Base-by-base conservation (phyloP, 2,113 vertebrate genomes). In the Ageneiosus marmoratus region DNA sequence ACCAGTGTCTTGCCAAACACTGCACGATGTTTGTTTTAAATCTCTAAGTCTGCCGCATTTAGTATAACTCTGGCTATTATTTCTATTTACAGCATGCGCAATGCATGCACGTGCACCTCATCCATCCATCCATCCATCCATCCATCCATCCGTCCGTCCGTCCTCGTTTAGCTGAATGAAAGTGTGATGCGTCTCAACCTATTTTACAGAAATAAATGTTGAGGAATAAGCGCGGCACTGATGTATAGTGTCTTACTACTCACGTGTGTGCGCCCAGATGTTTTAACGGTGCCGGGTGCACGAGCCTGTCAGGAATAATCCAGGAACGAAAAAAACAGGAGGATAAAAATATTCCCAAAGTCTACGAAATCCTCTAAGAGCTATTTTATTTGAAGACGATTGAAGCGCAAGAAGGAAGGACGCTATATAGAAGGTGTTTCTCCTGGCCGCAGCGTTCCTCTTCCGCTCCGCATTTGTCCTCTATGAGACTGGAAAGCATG, bases 231-330 rank as follows among this genome's bases (percentile, higher is more conserved):
- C 20, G 46, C 79, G 55, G 22, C 48, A 20, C 11, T 20, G 20
- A 22, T 15, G 22, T 32, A 48, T 27, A 20, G 12, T 20, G 18
- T 5, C 15, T 55, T 34, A 34, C 73, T 51, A 83, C 80, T 87
- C 76, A 46, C 83, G 80, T 85, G 84, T 10, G 55, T 79, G 69
- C 83, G 62, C 83, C 83, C 50, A 70, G 84, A 70, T 60, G 75
- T 44, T 11, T 69, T 78, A 55, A 53, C 27, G 72, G 53, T 75
- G 60, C 60, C 80, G 34, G 34, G 67, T 82, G 13, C 82, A 29
- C 48, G 2, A 58, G 50, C 34, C 51, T 34, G 55, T 10, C 56
- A 32, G 56, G 4, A 37, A 63, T 53, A 63, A 65, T 41, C 81
- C 29, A 8, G n/a, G 13, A 29, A n/a, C 18, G 22, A 10, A 22